phyloP scores from a whole-genome alignment of 2,888 invertebrate species.

The Tetranychus piercei region DNA sequence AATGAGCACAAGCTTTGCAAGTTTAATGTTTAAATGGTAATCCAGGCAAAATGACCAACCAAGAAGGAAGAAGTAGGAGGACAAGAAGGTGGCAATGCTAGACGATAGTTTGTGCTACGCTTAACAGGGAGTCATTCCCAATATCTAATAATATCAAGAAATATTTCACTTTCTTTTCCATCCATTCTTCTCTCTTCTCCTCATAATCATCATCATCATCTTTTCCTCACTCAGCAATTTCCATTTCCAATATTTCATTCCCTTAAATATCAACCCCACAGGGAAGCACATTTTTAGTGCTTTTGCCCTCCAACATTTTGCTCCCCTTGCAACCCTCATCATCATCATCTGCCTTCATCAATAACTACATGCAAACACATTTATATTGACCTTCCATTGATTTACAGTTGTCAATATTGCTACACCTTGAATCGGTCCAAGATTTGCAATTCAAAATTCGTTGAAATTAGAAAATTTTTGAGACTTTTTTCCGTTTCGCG shows the following conservation, averaged over 20 bases:
- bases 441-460: too few species aligned
- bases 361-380: too few species aligned
- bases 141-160: neutral
- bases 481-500: too few species aligned
- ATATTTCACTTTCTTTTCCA: neutral
- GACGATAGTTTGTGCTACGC: neutral
- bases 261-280: neutral
- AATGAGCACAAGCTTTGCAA: too few species aligned
- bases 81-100: neutral
- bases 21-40: neutral
- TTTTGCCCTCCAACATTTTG: neutral
- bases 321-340: neutral
- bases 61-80: neutral
- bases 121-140: neutral
- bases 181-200: neutral
- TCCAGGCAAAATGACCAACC: neutral
- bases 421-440: too few species aligned
- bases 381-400: too few species aligned
- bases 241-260: neutral
- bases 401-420: too few species aligned
- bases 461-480: too few species aligned
- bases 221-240: neutral
- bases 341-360: too few species aligned
- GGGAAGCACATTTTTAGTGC: neutral
- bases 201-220: neutral